A percentile compares a stretch with the other conserved stretches of the same genome.
Conservation (phyloP, 2,888 invertebrate genomes). For the Protonemura montana region DNA sequence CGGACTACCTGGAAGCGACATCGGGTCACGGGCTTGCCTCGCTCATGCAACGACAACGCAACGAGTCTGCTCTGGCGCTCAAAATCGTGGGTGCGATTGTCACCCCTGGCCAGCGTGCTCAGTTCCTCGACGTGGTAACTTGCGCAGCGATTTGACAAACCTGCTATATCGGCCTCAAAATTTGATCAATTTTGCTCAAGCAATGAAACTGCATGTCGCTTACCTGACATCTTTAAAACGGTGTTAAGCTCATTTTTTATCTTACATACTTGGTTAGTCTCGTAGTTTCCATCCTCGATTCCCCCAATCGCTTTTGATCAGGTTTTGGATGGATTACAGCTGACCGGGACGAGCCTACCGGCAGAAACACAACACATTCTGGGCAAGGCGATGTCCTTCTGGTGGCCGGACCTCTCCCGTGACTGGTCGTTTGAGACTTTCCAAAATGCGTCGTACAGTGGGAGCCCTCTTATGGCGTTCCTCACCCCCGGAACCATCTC, state of each 20-base stretch:
- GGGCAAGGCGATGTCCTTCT: conserved; percentile 23
- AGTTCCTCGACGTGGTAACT: conserved; percentile 29
- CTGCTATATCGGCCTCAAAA: too few relatives aligned
- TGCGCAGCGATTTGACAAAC: neutral
- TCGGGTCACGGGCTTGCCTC: neutral
- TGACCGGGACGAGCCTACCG: conserved; percentile 38
- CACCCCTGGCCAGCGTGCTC: neutral
- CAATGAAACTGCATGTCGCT: too few relatives aligned
- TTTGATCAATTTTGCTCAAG: too few relatives aligned
- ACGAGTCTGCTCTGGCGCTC: conserved; percentile 15
- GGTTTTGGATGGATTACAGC: conserved; percentile 18
- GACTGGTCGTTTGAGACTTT: conserved; percentile 39
- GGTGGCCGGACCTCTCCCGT: conserved; percentile 22
- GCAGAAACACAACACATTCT: conserved; percentile 31
- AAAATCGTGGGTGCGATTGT: neutral
- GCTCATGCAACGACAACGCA: neutral
- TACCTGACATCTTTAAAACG: too few relatives aligned
- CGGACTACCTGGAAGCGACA: neutral
- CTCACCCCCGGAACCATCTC: conserved; percentile 37
- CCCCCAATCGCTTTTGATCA: too few relatives aligned
- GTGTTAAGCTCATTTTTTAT: too few relatives aligned
- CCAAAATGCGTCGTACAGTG: conserved; percentile 28
- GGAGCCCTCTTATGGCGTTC: conserved; percentile 45
- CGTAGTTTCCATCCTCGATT: too few relatives aligned
- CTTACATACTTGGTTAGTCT: too few relatives aligned